phyloP scores from a whole-genome alignment of 2,888 invertebrate species.

The Julus scanicus region DNA sequence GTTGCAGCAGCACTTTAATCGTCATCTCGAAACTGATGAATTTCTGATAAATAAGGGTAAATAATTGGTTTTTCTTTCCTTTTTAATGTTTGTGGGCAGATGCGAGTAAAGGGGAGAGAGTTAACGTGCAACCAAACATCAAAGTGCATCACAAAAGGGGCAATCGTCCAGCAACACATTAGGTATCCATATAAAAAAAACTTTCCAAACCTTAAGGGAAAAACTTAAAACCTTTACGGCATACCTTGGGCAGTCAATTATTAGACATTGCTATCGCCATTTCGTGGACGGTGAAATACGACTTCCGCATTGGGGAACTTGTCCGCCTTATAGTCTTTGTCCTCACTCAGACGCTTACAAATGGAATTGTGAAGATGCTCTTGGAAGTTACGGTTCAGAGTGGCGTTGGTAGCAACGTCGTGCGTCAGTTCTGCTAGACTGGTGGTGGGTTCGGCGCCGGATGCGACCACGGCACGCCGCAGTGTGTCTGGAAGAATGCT shows the following conservation, averaged over 20 bases:
- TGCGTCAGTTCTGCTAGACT: conserved; percentile 69
- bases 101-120: neutral
- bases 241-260: neutral
- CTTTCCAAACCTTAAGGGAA: neutral
- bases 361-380: conserved; percentile 69
- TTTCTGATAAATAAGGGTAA: neutral
- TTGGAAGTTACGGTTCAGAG: conserved; percentile 70
- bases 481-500: conserved; percentile 62
- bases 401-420: conserved; percentile 69
- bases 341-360: conserved; percentile 68
- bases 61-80: neutral
- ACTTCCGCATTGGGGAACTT: conserved; percentile 64
- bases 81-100: neutral
- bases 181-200: neutral
- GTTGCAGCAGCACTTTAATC: no score
- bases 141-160: neutral
- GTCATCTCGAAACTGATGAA: neutral
- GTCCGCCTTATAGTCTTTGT: conserved; percentile 66
- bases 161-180: neutral
- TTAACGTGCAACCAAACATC: neutral
- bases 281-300: conserved; percentile 19
- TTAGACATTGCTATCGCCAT: conserved; percentile 30
- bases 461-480: conserved; percentile 69
- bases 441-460: conserved; percentile 68
- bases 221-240: neutral